A percentile compares a stretch with the other conserved stretches of the same genome.
phyloP scores from a whole-genome alignment of 2,888 invertebrate genomes.

The Ptychoptera albimana region DNA sequence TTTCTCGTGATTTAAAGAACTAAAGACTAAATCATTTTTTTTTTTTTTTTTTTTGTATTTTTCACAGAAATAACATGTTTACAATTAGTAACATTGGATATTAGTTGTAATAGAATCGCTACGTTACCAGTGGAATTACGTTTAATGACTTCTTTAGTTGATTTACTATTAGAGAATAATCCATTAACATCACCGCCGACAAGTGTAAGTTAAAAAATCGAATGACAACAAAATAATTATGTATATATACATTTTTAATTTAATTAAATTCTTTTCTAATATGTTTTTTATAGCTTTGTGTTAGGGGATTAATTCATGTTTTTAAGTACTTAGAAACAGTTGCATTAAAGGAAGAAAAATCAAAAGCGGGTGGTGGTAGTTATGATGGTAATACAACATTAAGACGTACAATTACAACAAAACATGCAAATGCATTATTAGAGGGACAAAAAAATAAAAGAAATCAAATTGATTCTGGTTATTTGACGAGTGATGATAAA shows the following conservation, averaged over 20 bases:
- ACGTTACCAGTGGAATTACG: constrained; percentile 76
- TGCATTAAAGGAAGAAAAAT: constrained; percentile 48
- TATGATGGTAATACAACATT: constrained; percentile 29
- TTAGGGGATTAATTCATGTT: constrained; percentile 84
- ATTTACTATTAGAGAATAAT: constrained; percentile 72
- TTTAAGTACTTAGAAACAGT: constrained; percentile 88
- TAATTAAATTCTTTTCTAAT: neutral
- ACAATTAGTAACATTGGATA: constrained; percentile 68
- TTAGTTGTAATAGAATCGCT: constrained; percentile 81
- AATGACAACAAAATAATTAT: neutral
- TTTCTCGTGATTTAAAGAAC: neutral
- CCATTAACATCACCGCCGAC: constrained; percentile 85
- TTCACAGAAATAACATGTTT: constrained; percentile 75
- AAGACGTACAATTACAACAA: constrained; percentile 20
- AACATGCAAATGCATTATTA: constrained; percentile 20
- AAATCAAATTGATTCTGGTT: constrained; percentile 65
- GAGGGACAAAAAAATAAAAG: constrained; percentile 13
- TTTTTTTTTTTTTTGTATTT: constrained; percentile 2
- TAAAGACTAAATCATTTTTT: constrained; percentile 1
- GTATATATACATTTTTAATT: constrained; percentile 1
- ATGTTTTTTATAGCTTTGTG: constrained; percentile 50
- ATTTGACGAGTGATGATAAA: constrained; percentile 75
- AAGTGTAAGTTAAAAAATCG: constrained; percentile 52
- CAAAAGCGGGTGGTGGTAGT: constrained; percentile 19
- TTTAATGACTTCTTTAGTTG: constrained; percentile 69